Base-by-base conservation (phyloP, 2,888 invertebrate species). In the Ennomos fuscantarius region DNA sequence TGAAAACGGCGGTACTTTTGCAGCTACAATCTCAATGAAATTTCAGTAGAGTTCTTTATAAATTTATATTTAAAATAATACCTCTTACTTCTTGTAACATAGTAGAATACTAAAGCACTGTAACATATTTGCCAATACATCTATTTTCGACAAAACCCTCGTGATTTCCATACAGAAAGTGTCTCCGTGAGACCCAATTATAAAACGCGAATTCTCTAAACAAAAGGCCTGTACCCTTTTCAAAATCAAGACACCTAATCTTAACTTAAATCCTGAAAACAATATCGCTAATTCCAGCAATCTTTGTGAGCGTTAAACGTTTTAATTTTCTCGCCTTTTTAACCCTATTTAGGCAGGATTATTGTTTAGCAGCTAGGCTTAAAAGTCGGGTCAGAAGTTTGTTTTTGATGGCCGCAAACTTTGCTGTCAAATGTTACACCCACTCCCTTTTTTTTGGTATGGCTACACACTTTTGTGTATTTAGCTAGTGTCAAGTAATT, bases 201-300 rank as follows among this genome's bases (percentile, higher is more conserved):
- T 41, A 51, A 52, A 57, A 52, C 47, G 52, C 47, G 49, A 37
- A 44, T 43, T 52, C 37, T 1, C 34, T 35, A 47, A 56, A 57
- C 52, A 52, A 52, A 48, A 15, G 46, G 31, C 34, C 34, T 50
- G 10, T 39, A 54, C 58, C 58, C 58, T 59, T 54, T 59, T 54
- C 58, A 58, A 53, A 55, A 31, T 39, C 60, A 57, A 53, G 60
- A 53, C 55, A 49, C 48, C 68, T 66, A 71, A 73, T 73, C 68
- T 66, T 45, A 55, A 56, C 49, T 68, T 66, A 68, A 70, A 63
- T 2, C 68, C 64, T 52, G 64, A 63, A 63, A 71, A 72, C 65
- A 70, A 56, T 68, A 62, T 70, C 50, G 55, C 54, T 48, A 47
- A 51, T 52, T 36, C 58, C 64, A 60, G 24, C 24, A 5, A 68